Evolutionary conservation across 35 echinoderm and acorn worm genomes (phyloP), one percentile per base, ranked within the genome.

Genomic region (Stichopus chloronotus): DNA sequence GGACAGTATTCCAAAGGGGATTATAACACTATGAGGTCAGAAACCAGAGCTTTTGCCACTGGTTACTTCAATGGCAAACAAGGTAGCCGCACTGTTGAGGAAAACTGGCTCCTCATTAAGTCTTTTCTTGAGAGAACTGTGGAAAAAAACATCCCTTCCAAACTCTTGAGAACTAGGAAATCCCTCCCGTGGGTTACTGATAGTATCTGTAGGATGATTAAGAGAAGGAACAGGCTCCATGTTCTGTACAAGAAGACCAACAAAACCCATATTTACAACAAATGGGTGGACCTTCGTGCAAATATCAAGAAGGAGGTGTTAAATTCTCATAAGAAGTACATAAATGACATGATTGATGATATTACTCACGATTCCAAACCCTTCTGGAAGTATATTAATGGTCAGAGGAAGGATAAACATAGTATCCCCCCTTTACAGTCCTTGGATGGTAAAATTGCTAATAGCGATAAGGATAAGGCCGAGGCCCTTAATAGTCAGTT

Each of bases 251-350:
- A 78, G 76, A 23, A 78, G 21, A 78, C 76, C 6, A 78, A 78
- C n/a, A 78, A 78, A 78, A 25, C 19, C 76, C 19, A 78, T 78
- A 78, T 78, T 25, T 78, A 78, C 20, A 78, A 23, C 76, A 78
- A 78, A 78, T 78, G 76, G 76, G 76, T 78, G 23, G 76, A 78
- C 76, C 76, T 78, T 21, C 21, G 76, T 78, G 76, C 76, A 20
- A 78, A 78, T 21, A 22, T 78, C 76, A 78, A 78, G 76, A 78
- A 78, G 76, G 76, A 78, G 76, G 76, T 78, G 76, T 78, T 78
- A 20, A 78, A 23, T 78, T 78, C 76, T 24, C 76, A 78, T 25
- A 23, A 78, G 76, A 78, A 78, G 6, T 78, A 78, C 19, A 78
- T 78, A 43, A 43, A 43, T 43, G 30, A 43, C 30, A 43, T 43